These are phyloP conservation scores for Eulemur coronatus DNA, from an alignment of 2,797 vertebrate species.

Conservation along the genomic window DNA sequence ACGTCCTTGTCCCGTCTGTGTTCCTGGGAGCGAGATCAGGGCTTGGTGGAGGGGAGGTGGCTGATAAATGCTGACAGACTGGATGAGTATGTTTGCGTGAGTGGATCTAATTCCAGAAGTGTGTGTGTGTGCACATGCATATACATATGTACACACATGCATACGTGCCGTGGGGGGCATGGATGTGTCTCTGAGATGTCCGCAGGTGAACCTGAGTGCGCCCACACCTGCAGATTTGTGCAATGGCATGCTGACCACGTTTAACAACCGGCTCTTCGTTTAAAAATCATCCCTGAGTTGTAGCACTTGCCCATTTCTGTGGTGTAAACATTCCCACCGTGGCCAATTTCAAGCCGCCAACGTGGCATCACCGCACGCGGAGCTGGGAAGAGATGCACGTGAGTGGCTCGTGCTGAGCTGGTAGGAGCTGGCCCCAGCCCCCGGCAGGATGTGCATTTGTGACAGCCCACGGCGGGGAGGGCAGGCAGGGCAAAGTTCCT, in stretches of 20 bases:
- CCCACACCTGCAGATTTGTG: not conserved
- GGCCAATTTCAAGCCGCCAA: not conserved
- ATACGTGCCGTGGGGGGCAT: fast-evolving
- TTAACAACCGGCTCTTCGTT: not conserved
- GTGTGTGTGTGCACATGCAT: no score
- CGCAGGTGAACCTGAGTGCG: not conserved
- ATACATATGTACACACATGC: not conserved
- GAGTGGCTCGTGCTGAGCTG: not conserved
- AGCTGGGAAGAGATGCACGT: not conserved
- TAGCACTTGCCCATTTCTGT: not conserved
- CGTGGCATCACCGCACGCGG: fast-evolving
- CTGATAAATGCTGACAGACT: not conserved
- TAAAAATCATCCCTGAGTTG: not conserved
- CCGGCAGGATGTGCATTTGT: not conserved
- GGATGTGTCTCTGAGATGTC: not conserved
- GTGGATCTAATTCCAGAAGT: not conserved
- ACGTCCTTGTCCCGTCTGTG: not conserved
- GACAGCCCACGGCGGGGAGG: fast-evolving
- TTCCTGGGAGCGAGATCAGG: not conserved
- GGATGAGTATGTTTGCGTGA: not conserved
- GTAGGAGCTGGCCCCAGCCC: not conserved
- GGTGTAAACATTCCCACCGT: not conserved
- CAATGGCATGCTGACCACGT: not conserved
- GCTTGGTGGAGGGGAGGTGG: not conserved
- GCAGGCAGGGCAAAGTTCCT: not conserved